These are phyloP conservation scores for Phylloscopus trochiloides DNA, from an alignment of 2,113 vertebrate genomes.

Conservation along the genomic window DNA sequence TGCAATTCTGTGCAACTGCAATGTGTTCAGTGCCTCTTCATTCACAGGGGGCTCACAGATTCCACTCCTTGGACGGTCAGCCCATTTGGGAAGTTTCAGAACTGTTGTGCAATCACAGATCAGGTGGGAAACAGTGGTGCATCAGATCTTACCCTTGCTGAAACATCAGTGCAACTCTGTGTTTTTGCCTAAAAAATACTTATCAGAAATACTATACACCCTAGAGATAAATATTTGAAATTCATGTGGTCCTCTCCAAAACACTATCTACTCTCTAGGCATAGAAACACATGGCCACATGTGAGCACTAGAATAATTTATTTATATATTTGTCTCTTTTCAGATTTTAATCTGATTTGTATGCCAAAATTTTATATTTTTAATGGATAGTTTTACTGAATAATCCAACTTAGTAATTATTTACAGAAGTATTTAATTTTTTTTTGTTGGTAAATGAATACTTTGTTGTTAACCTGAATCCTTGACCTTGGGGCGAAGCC, in stretches of 20 bases:
- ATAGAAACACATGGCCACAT: neutral
- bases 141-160: neutral
- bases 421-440: neutral
- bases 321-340: neutral
- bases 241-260: rapidly evolving
- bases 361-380: neutral
- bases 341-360: neutral
- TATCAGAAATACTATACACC: neutral
- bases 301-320: neutral
- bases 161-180: rapidly evolving
- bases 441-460: neutral
- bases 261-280: neutral
- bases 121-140: neutral
- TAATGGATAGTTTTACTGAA: neutral
- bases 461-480: neutral
- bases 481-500: neutral
- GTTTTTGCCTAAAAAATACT: neutral
- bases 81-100: neutral
- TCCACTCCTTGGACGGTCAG: neutral
- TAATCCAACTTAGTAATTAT: neutral
- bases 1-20: neutral
- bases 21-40: neutral
- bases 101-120: neutral
- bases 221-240: neutral
- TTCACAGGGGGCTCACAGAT: neutral